Evolutionary conservation across 2,113 vertebrate genomes (phyloP), one percentile per base, ranked within the genome.

Genomic region (Leucopternis melanops): DNA sequence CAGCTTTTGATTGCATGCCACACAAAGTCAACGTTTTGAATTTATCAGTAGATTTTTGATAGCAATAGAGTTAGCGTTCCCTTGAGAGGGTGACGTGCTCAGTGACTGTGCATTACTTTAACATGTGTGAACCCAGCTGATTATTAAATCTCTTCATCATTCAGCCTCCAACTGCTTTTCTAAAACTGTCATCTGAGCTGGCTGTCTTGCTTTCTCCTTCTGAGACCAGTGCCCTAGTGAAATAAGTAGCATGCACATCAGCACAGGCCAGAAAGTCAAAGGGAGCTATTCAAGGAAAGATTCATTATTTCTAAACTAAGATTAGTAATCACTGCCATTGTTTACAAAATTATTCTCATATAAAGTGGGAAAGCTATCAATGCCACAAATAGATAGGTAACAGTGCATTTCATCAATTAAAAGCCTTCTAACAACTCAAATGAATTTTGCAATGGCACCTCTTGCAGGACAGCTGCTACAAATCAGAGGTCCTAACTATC

Each of bases 101-200:
- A 31, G 2, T 63, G 86, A 75, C 69, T 92, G 25, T 5, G 3
- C 31, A 5, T 63, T 86, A 47, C 63, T 97, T 58, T 52, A 89
- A 81, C 86, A 55, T 5, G 72, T 74, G 65, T 38, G 77, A 95
- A 83, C 69, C 44, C 61, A 16, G 81, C 25, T 72, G 77, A 91
- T 95, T 84, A 95, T 95, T 87, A 92, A 92, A 92, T 38, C 78
- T 55, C 77, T 95, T 74, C 72, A 95, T 95, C 93, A 94, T 44
- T 74, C 61, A 81, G 84, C 67, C 84, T 91, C 83, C 8, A 0
- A 50, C 32, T 1, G 38, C 3, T 7, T 59, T 73, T 78, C 80
- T 32, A 18, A 26, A 81, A 34, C 19, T 34, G 83, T 36, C 77
- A 78, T 4, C 69, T 0, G 4, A 84, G 77, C 44, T 62, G 73